phyloP scores from a whole-genome alignment of 2,797 vertebrate genomes.

The Diplodus puntazzo region DNA sequence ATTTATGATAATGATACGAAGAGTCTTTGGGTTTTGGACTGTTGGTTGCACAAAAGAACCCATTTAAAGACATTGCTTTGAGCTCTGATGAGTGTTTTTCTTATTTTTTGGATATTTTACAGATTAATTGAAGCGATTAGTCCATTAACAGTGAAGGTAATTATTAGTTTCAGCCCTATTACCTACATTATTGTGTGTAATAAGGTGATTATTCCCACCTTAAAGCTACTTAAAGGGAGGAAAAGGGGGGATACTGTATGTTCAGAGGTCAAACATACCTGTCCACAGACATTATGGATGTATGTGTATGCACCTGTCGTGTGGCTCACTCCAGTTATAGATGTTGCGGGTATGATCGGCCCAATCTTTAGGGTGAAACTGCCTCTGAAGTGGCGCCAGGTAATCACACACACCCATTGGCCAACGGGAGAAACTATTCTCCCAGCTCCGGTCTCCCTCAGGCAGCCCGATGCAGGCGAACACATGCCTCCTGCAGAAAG shows the following conservation, averaged over 20 bases:
- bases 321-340: slow-evolving; percentile 94
- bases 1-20: no score
- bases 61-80: no score
- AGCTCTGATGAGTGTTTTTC: no score
- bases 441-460: slow-evolving; percentile 94
- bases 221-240: not conserved
- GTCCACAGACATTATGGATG: not conserved
- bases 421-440: slow-evolving; percentile 89
- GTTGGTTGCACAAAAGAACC: no score
- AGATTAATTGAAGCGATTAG: no score
- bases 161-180: no score
- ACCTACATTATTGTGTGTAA: not conserved
- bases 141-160: no score
- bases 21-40: no score
- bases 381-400: slow-evolving; percentile 84
- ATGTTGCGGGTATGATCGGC: slow-evolving; percentile 86
- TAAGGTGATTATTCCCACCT: not conserved
- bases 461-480: slow-evolving; percentile 95
- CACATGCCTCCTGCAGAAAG: slow-evolving; percentile 87
- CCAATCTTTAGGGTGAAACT: slow-evolving; percentile 92
- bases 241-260: not conserved
- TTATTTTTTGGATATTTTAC: no score
- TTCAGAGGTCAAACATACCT: not conserved
- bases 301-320: slow-evolving; percentile 79
- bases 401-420: slow-evolving; percentile 96